phyloP scores from a whole-genome alignment of 2,113 vertebrate species.

The Toxotes chatareus region DNA sequence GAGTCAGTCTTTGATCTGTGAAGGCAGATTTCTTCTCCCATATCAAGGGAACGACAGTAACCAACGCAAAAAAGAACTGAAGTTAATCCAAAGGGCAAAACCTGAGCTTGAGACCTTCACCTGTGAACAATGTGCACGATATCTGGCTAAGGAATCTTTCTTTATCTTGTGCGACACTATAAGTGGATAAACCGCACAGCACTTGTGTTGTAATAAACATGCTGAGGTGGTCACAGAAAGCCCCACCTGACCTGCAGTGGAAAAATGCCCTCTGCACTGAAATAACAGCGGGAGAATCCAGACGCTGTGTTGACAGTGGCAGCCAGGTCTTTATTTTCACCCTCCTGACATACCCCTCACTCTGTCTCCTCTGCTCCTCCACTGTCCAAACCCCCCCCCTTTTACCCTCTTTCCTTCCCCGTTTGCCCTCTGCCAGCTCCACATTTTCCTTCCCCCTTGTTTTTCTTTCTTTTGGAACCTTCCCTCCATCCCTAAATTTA shows the following conservation, averaged over 20 bases:
- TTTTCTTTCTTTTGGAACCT: slow-evolving; percentile 27
- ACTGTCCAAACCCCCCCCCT: background rate
- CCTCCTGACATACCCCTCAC: slow-evolving; percentile 29
- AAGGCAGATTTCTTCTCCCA: too few relatives aligned
- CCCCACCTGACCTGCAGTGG: slow-evolving; percentile 20
- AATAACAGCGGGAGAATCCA: slow-evolving; percentile 17
- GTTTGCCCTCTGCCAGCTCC: background rate
- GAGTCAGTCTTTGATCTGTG: too few relatives aligned
- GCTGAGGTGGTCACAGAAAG: background rate
- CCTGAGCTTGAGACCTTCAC: too few relatives aligned
- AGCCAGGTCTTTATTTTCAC: slow-evolving; percentile 46
- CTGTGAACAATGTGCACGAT: too few relatives aligned
- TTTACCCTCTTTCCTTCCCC: background rate
- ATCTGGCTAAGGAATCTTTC: background rate
- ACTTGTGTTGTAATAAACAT: background rate
- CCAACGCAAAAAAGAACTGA: too few relatives aligned
- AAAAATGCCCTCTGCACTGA: slow-evolving; percentile 32
- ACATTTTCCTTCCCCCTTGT: slow-evolving; percentile 42
- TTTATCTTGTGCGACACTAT: background rate
- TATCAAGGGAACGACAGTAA: too few relatives aligned
- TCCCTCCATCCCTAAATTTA: slow-evolving; percentile 18
- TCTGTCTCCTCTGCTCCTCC: slow-evolving; percentile 7
- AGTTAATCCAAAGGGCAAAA: too few relatives aligned
- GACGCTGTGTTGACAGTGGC: slow-evolving; percentile 49
- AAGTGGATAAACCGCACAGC: background rate